Conservation (phyloP, 2,797 vertebrate species). For the Chelon auratus region DNA sequence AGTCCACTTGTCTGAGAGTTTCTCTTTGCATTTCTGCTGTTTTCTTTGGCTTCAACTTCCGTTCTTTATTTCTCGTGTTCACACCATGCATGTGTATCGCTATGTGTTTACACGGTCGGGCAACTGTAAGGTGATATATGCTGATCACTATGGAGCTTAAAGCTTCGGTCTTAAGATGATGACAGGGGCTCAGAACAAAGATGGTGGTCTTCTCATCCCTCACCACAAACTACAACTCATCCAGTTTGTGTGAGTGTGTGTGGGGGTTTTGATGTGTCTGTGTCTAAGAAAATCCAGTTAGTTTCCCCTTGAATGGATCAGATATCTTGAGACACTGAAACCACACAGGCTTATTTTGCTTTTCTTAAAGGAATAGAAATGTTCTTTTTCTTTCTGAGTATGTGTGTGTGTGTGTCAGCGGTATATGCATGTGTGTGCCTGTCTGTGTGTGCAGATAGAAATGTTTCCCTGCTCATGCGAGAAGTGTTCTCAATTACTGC, state of each 20-base stretch:
- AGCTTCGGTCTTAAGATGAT: conserved; percentile 65
- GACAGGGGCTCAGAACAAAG: conserved; percentile 76
- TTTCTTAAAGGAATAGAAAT: conserved; percentile 78
- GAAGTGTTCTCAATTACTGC: conserved; percentile 87
- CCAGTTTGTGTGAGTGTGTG: conserved; percentile 42
- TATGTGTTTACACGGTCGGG: conserved; percentile 33
- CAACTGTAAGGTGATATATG: conserved; percentile 51
- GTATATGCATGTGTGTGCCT: conserved; percentile 6
- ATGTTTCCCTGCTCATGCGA: conserved; percentile 85
- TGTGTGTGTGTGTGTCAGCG: conserved; percentile 11
- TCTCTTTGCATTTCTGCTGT: conserved; percentile 38
- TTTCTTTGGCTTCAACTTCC: conserved; percentile 22
- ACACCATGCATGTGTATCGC: not conserved
- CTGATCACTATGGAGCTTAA: conserved; percentile 64
- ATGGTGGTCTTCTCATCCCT: conserved; percentile 74
- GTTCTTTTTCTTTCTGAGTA: conserved; percentile 56
- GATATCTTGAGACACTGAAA: conserved; percentile 71
- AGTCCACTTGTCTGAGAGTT: conserved; percentile 35
- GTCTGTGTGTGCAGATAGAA: conserved; percentile 66
- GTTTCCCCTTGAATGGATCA: conserved; percentile 70
- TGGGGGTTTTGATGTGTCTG: conserved; percentile 21
- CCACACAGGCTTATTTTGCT: conserved; percentile 80
- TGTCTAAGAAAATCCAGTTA: conserved; percentile 65
- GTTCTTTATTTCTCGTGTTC: conserved; percentile 12
- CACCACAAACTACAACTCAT: conserved; percentile 63